phyloP scores from a whole-genome alignment of 2,113 vertebrate genomes.

The Callithrix jacchus region DNA sequence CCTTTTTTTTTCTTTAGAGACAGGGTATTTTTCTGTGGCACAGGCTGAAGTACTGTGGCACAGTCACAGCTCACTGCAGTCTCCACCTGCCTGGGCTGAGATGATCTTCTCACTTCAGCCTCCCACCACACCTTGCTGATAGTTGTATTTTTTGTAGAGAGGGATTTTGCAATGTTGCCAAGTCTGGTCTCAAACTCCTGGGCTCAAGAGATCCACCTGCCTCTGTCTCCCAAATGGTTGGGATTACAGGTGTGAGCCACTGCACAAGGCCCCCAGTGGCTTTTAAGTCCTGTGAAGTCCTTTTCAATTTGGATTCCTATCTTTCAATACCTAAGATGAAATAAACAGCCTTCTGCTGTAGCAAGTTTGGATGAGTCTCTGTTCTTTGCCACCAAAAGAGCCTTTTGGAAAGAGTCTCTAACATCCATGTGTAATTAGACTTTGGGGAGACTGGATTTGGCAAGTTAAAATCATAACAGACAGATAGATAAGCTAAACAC shows the following conservation, averaged over 20 bases:
- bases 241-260: too few relatives aligned
- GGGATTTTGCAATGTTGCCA: too few relatives aligned
- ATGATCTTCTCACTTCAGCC: too few relatives aligned
- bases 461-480: background rate
- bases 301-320: background rate
- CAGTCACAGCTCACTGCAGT: too few relatives aligned
- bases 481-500: background rate
- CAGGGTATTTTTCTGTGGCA: too few relatives aligned
- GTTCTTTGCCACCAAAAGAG: background rate
- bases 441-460: background rate
- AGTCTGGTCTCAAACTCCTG: too few relatives aligned
- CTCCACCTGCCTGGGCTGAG: too few relatives aligned
- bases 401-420: background rate
- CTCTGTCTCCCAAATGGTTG: too few relatives aligned
- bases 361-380: background rate
- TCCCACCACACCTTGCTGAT: too few relatives aligned
- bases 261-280: background rate
- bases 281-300: background rate
- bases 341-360: background rate
- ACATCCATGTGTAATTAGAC: background rate
- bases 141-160: too few relatives aligned
- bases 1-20: background rate
- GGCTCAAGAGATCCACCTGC: too few relatives aligned
- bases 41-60: too few relatives aligned
- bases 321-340: background rate